A percentile compares a stretch with the other conserved stretches of the same genome.
Conservation (phyloP, 2,888 invertebrate genomes). For the Polydrusus tereticollis region DNA sequence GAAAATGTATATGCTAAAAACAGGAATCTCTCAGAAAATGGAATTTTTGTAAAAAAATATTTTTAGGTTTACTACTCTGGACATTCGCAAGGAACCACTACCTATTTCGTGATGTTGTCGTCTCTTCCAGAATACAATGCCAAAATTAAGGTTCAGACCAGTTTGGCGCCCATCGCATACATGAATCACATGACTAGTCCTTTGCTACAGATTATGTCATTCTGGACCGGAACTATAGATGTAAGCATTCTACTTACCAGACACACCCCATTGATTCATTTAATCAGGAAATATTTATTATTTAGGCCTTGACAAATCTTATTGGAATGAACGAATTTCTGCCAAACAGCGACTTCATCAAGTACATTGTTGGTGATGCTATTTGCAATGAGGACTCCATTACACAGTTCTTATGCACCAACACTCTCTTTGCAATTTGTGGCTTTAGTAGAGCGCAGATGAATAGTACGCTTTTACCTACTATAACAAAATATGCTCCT, state of each 20-base stretch:
- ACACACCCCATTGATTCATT: not conserved
- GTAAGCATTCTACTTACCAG: slow-evolving; percentile 43
- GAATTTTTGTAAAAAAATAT: not conserved
- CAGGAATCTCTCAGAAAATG: no score
- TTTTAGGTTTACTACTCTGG: slow-evolving; percentile 79
- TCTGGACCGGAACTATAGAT: slow-evolving; percentile 50
- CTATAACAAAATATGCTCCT: slow-evolving; percentile 56
- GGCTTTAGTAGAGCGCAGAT: slow-evolving; percentile 61
- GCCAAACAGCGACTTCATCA: slow-evolving; percentile 70
- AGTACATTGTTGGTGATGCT: slow-evolving; percentile 50
- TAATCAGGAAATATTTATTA: no score
- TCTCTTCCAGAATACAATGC: slow-evolving; percentile 76
- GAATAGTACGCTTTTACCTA: slow-evolving; percentile 59
- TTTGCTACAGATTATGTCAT: slow-evolving; percentile 55
- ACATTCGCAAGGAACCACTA: slow-evolving; percentile 83
- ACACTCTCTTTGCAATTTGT: slow-evolving; percentile 60
- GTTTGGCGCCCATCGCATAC: slow-evolving; percentile 79
- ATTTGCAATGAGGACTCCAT: slow-evolving; percentile 44
- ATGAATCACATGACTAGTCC: slow-evolving; percentile 69
- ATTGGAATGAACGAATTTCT: slow-evolving; percentile 75
- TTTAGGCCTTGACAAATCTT: slow-evolving; percentile 48
- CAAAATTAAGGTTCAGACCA: slow-evolving; percentile 76
- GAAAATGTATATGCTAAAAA: no score
- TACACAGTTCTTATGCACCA: slow-evolving; percentile 57
- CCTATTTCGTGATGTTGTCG: slow-evolving; percentile 77